Conservation (phyloP, 1,140 invertebrate species). For the Mesaphorura yosii region DNA sequence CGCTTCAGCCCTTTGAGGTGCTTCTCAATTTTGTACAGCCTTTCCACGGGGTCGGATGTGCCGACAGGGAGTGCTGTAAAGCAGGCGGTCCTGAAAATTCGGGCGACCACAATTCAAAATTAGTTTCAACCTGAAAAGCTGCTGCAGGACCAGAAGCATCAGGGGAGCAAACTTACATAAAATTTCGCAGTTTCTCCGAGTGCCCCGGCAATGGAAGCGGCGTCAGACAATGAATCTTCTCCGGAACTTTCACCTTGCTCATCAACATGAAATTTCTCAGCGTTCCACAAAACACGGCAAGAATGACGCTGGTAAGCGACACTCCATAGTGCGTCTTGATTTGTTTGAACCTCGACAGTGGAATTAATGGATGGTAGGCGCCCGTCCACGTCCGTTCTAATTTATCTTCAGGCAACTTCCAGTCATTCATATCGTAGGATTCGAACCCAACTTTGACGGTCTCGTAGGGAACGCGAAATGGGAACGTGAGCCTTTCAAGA, state of each 20-base stretch:
- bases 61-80: background rate
- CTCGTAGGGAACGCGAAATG: slow-evolving; percentile 5
- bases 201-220: slow-evolving; percentile 18
- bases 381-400: background rate
- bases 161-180: slow-evolving; percentile 17
- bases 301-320: slow-evolving; percentile 12
- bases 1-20: background rate
- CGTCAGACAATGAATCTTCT: slow-evolving; percentile 9
- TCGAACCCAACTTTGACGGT: background rate
- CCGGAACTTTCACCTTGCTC: slow-evolving; percentile 16
- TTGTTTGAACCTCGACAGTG: slow-evolving; percentile 17
- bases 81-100: background rate
- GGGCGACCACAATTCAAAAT: background rate
- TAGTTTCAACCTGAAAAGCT: background rate
- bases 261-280: slow-evolving; percentile 21
- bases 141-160: no score
- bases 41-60: background rate
- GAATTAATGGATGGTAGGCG: background rate
- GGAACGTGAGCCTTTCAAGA: background rate
- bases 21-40: background rate
- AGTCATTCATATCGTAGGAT: slow-evolving; percentile 11
- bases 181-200: slow-evolving; percentile 21
- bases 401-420: slow-evolving; percentile 5
- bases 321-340: slow-evolving; percentile 11
- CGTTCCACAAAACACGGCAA: slow-evolving; percentile 14